Evolutionary conservation across 1,140 invertebrate genomes (phyloP), one percentile per base, ranked within the genome.

Genomic region (Brachionus asplanchnoidis): DNA sequence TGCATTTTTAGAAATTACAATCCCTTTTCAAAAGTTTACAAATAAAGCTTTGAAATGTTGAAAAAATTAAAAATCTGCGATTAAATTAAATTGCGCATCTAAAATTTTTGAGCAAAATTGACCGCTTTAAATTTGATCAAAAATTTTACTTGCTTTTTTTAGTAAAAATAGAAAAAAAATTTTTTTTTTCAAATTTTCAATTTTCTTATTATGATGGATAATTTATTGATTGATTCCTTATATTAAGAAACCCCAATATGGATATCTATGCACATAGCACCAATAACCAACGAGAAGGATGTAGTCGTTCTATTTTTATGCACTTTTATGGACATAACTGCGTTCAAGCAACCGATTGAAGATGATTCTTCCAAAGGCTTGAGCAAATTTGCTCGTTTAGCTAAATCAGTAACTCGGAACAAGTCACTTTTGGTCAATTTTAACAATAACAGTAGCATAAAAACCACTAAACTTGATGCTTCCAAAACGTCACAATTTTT

Each of bases 351-450:
- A 78, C 91, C 91, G 28, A 88, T 91, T 17, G 90, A 91, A 84
- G 90, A 91, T 78, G 91, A 91, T 28, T 90, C 89, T n/a, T 46
- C 86, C 20, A 87, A 86, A 50, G 89, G 96, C 87, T 92, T 98
- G 87, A 98, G 96, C 88, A 98, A 98, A 91, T 99, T 99, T 91
- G 97, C 97, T 86, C 95, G 97, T 90, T 91, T 98, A 88, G 97
- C 97, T 66, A 92, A 97, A 87, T 96, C 95, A 77, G 97, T 98
- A 86, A 98, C 97, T 79, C 92, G 96, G 87, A 97, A 95, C 89
- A 92, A 96, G 87, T 88, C 89, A 7, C 86, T 88, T 11, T 92
- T 97, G 86, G 94, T 95, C 11, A 84, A 84, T 70, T 84, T 84
- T 73, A 68, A 68, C 53, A 84, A 46, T 73, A 84, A 50, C 23